Conservation (phyloP, 2,113 vertebrate species). For the Rhynchomys soricoides region DNA sequence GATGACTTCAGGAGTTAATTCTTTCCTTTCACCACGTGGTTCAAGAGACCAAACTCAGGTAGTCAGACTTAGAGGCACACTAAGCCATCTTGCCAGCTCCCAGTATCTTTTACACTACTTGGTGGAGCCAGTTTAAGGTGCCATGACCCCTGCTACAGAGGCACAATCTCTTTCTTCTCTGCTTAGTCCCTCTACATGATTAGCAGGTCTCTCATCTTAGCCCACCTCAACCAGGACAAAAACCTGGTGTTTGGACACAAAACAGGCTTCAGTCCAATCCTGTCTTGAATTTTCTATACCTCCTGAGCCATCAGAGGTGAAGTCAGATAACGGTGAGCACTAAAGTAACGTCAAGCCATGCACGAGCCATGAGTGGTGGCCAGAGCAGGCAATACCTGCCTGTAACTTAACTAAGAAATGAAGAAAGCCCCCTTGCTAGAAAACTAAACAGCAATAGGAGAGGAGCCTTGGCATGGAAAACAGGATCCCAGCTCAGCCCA, state of each 20-base stretch:
- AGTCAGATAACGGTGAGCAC: neutral
- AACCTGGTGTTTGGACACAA: neutral
- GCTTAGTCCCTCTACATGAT: neutral
- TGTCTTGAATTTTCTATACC: neutral
- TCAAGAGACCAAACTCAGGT: neutral
- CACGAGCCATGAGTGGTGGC: neutral
- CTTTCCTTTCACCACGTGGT: neutral
- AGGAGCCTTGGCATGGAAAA: neutral
- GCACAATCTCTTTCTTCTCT: neutral
- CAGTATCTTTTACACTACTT: neutral
- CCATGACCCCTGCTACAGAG: neutral
- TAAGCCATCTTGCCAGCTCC: neutral
- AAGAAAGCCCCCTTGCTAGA: neutral
- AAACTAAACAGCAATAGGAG: neutral
- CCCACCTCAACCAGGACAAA: neutral
- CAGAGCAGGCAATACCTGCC: neutral
- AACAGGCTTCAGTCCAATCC: neutral
- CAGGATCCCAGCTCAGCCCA: neutral
- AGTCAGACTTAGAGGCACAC: neutral
- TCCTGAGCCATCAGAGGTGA: neutral
- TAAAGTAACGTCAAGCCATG: rapidly evolving
- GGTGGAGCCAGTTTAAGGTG: neutral
- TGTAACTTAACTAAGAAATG: neutral
- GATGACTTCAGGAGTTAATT: neutral
- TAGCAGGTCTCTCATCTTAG: neutral